Evolutionary conservation across 2,113 vertebrate genomes (phyloP), one percentile per base, ranked within the genome.

Genomic region (Dunckerocampus dactyliophorus): DNA sequence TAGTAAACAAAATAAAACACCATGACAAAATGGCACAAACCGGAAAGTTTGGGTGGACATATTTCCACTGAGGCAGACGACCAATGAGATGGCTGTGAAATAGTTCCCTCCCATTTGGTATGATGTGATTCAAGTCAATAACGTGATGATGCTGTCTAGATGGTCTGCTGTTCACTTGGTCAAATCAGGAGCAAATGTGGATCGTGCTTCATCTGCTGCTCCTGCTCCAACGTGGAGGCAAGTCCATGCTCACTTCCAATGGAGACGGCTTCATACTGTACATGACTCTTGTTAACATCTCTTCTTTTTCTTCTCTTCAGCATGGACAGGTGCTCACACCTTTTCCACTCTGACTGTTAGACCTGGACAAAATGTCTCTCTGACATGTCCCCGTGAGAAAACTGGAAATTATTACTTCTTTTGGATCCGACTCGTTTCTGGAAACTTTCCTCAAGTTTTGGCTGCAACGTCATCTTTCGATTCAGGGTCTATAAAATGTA

Each of bases 341-440:
- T 55, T 72, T 42, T 28, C 47, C 6, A 45, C 16, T 21, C 37
- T 45, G 49, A 72, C 34, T 21, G 53, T 39, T 50, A 12, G 0
- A 60, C 56, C 56, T 46, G 75, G 70, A 65, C 0, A 73, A 8
- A 22, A 17, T 53, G 74, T 80, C 48, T 71, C 24, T 51, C 28
- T 82, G 1, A 47, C 31, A 0, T 84, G 82, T 63, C 2, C 3
- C 6, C 17, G 47, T 1, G 0, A 61, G 1, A 22, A 8, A 1
- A 28, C 3, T 34, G 4, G 31, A 34, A 11, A 1, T n/a, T n/a
- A n/a, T n/a, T n/a, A 1, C 9, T 45, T 67, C 1, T 62, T 70
- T n/a, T 84, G 79, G 79, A 53, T 80, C 19, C 66, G 72, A 47
- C 54, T 57, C 37, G 47, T 21, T 59, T 28, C 75, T 62, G 71